phyloP scores from a whole-genome alignment of 2,888 invertebrate species.

The Stenodera caucasica region DNA sequence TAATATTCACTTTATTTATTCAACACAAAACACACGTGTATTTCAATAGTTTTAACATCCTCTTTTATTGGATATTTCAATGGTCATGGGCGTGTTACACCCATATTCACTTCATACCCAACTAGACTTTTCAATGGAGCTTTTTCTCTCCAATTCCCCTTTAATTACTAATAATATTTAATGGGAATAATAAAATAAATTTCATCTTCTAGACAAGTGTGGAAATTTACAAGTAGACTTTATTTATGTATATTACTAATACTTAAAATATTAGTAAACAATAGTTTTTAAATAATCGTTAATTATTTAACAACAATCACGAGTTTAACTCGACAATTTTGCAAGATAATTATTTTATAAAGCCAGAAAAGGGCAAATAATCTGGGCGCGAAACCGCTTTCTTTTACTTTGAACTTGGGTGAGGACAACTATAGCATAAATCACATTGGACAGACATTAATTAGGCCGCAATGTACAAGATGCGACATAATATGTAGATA shows the following conservation, averaged over 20 bases:
- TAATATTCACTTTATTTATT: background rate
- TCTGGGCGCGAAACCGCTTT: slow-evolving; percentile 25
- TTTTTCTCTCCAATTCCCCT: too few species aligned
- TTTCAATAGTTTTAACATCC: slow-evolving; percentile 25
- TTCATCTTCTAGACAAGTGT: slow-evolving; percentile 7
- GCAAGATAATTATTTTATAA: background rate
- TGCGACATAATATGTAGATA: slow-evolving; percentile 54
- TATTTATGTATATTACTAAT: too few species aligned
- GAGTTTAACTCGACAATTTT: slow-evolving; percentile 18
- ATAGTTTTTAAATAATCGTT: too few species aligned
- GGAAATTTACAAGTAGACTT: too few species aligned
- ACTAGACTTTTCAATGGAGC: background rate
- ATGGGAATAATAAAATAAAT: too few species aligned
- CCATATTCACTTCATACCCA: background rate
- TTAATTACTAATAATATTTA: too few species aligned
- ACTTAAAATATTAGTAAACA: too few species aligned
- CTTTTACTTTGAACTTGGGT: slow-evolving; percentile 7
- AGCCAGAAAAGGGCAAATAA: slow-evolving; percentile 40
- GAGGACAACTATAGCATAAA: slow-evolving; percentile 50
- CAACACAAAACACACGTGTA: slow-evolving; percentile 10
- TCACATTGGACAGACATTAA: slow-evolving; percentile 53
- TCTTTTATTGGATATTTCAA: slow-evolving; percentile 28
- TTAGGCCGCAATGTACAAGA: slow-evolving; percentile 48
- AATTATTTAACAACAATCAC: slow-evolving; percentile 31
- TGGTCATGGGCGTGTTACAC: slow-evolving; percentile 26